Percentiles rank a stretch among this genome's conserved stretches.
Conservation (phyloP, 1,140 invertebrate species). For the Medauroidea extradentata region DNA sequence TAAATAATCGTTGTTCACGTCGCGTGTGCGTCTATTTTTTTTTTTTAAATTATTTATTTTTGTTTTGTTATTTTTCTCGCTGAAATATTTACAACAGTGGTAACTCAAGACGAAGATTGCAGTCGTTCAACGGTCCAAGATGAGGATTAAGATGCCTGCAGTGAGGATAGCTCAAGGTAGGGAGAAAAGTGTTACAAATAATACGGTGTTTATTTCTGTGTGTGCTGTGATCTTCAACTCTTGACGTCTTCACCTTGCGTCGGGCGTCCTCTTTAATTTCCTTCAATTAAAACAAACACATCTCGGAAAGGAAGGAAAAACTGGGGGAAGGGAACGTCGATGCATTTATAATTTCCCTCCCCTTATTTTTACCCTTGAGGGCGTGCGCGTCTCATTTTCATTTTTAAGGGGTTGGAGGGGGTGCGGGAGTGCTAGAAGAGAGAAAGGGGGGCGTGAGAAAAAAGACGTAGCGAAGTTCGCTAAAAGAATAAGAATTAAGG, state of each 20-base stretch:
- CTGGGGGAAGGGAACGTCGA: background rate
- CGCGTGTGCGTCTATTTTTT: too few relatives aligned
- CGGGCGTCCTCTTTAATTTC: background rate
- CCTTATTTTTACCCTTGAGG: background rate
- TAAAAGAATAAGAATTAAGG: constrained; percentile 3
- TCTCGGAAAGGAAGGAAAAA: background rate
- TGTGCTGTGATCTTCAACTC: background rate
- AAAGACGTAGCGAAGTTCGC: background rate
- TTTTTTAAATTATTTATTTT: too few relatives aligned
- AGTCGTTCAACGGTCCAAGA: constrained; percentile 51
- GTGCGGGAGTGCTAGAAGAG: background rate
- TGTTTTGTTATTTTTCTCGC: too few relatives aligned
- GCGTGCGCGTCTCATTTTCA: constrained; percentile 3
- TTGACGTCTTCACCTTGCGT: background rate
- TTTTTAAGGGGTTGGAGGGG: background rate
- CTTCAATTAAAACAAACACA: background rate
- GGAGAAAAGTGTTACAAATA: constrained; percentile 13
- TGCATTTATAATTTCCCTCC: constrained; percentile 8
- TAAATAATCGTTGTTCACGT: too few relatives aligned
- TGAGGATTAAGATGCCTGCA: constrained; percentile 95
- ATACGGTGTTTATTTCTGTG: too few relatives aligned
- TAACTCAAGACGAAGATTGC: too few relatives aligned
- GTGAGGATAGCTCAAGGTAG: constrained; percentile 90
- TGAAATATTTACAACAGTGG: too few relatives aligned
- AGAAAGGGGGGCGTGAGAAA: background rate